These are phyloP conservation scores for Ichneumoninae sp. DNA, from an alignment of 2,888 invertebrate species.

Conservation along the genomic window DNA sequence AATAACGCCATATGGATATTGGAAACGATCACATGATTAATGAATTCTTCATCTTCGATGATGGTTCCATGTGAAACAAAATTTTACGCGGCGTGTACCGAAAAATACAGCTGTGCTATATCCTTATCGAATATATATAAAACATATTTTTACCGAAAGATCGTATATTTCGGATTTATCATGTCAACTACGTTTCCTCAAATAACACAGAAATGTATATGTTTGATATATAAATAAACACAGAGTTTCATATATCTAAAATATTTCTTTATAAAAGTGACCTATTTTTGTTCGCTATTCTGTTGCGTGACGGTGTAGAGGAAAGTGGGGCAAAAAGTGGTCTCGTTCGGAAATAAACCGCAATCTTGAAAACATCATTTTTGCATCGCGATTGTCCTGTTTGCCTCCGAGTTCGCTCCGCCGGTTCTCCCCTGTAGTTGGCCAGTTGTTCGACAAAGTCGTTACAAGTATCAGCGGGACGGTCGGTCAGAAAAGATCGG, in stretches of 20 bases:
- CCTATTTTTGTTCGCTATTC: neutral
- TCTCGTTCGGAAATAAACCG: neutral
- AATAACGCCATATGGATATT: neutral
- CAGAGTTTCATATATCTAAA: neutral
- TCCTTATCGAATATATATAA: neutral
- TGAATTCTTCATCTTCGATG: no score
- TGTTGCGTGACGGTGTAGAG: neutral
- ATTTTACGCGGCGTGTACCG: no score
- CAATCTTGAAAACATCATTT: neutral
- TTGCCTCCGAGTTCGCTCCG: neutral
- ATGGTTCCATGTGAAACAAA: no score
- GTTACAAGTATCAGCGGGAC: conserved; percentile 6
- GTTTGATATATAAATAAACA: no score
- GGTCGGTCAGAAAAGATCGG: conserved; percentile 3
- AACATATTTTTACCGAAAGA: neutral
- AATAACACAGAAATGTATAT: no score
- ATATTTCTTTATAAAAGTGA: neutral
- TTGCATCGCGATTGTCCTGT: neutral
- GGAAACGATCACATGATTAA: neutral
- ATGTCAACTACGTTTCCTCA: neutral
- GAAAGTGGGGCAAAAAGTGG: neutral
- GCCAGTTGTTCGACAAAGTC: conserved; percentile 24
- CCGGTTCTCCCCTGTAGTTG: neutral
- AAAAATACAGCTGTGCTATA: neutral
- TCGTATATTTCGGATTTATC: neutral